A percentile compares a stretch with the other conserved stretches of the same genome.
Evolutionary conservation across 2,113 vertebrate species (phyloP).

Genomic region (Lanius ludovicianus): DNA sequence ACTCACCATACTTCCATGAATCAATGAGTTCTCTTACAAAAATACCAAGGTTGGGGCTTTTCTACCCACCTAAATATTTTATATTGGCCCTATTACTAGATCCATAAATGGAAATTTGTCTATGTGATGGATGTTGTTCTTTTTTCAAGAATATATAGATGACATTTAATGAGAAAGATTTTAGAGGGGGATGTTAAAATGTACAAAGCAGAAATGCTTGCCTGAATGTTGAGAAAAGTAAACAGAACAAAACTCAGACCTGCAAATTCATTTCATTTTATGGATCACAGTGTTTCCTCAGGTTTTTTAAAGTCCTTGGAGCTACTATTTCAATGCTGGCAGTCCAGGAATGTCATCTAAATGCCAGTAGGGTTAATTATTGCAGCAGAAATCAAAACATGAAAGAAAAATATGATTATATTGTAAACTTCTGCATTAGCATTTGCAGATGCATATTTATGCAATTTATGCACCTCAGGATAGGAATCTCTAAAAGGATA

Average conservation of each 20-base stretch:
- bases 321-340: neutral
- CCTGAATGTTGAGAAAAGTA: neutral
- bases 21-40: neutral
- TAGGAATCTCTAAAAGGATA: neutral
- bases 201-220: neutral
- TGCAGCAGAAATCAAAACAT: constrained; percentile 20
- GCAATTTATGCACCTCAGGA: neutral
- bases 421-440: neutral
- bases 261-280: neutral
- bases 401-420: neutral
- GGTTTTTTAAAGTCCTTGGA: neutral
- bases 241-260: neutral
- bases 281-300: neutral
- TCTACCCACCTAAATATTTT: neutral
- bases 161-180: neutral
- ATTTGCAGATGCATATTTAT: constrained; percentile 2
- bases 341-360: neutral
- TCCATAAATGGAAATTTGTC: neutral
- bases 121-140: neutral
- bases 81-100: neutral
- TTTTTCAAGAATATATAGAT: neutral
- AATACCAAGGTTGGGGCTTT: neutral
- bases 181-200: neutral
- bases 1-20: neutral
- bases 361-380: neutral